Base-by-base conservation (phyloP, 2,888 invertebrate species). In the Chouioia cunea region DNA sequence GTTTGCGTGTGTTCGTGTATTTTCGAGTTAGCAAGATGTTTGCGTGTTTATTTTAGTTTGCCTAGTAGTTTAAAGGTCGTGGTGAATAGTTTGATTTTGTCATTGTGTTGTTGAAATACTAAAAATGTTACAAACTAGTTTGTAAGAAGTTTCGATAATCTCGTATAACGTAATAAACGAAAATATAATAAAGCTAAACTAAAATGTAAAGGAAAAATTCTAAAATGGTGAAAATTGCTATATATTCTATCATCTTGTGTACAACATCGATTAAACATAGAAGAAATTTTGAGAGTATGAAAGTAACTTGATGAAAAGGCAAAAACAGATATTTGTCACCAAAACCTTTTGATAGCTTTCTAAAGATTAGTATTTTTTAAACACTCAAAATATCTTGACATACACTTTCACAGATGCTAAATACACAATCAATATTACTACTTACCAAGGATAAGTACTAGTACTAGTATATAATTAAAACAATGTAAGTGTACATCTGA, bases 211-310 rank as follows among this genome's bases (percentile, higher is more conserved):
- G 27, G 43, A 27, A 27, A 27, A 65, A 43, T 27, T 72, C 67
- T 69, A 48, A 59, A 59, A 60, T 48, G 71, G 63, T 43, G 53
- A 70, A 67, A 53, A 62, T 50, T 65, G 59, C 52, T 73, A 48
- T 22, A 20, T 22, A 53, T 53, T 62, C 65, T 57, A 66, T 57
- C 56, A 66, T 64, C 68, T 65, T 64, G 70, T 70, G 50, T 69
- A 73, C 74, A 71, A 75, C 73, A 75, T 68, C 46, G 71, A 77
- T 74, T 64, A 65, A 16, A 63, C 43, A 54, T n/a, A 64, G 50
- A 52, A 70, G 64, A 50, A 66, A 46, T 59, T 23, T 56, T 59
- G 73, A 73, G 63, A 73, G 73, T 59, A 70, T 43, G 50, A 16
- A 10, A 27, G 8, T 15, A 36, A 8, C 27, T 48, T 16, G 12